Conservation (phyloP, 2,113 vertebrate species). For the Bubo bubo region DNA sequence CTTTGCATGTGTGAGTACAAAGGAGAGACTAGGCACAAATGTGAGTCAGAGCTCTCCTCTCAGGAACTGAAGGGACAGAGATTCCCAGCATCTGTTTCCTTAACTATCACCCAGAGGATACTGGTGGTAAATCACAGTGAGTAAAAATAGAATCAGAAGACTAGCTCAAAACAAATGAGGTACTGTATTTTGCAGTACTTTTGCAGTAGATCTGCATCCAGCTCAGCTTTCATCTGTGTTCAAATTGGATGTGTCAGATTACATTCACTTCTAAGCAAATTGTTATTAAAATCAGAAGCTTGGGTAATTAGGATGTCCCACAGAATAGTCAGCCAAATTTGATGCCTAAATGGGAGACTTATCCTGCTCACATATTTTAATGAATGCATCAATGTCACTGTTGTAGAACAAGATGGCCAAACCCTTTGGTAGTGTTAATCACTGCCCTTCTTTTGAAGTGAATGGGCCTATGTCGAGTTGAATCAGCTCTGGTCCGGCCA, state of each 20-base stretch:
- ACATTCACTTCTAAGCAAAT: conserved; percentile 8
- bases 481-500: background rate
- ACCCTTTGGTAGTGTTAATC: background rate
- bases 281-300: conserved; percentile 19
- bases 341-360: background rate
- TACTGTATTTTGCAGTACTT: conserved; percentile 29
- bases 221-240: conserved; percentile 12
- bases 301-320: background rate
- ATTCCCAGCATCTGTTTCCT: conserved; percentile 99
- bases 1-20: conserved; percentile 89
- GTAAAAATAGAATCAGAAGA: conserved; percentile 89
- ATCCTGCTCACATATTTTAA: background rate
- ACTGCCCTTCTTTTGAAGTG: background rate
- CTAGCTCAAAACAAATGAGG: conserved; percentile 69
- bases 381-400: background rate
- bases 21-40: conserved; percentile 79
- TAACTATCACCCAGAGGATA: conserved; percentile 90
- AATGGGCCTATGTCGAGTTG: background rate
- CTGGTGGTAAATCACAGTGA: conserved; percentile 87
- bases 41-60: conserved; percentile 84
- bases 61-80: conserved; percentile 89
- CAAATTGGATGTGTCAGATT: conserved; percentile 11
- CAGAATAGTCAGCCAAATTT: background rate
- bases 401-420: background rate
- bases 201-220: background rate